Evolutionary conservation across 2,888 invertebrate genomes (phyloP).

Genomic region (Busseola fusca): DNA sequence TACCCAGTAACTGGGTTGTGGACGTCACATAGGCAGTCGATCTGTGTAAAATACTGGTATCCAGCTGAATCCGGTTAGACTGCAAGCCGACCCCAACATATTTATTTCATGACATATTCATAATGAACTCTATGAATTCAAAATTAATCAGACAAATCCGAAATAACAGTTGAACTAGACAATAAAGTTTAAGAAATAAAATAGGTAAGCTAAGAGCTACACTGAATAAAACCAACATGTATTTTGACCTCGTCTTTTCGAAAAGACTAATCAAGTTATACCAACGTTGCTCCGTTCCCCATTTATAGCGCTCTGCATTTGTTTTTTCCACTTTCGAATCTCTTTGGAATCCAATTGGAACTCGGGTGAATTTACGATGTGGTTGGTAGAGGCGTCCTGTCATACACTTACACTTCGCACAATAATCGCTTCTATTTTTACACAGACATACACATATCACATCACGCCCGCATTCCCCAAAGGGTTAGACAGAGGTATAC

Average conservation of each 20-base stretch:
- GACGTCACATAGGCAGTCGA: no score
- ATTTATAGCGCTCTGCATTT: constrained; percentile 35
- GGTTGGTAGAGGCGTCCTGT: neutral
- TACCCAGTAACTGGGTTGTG: no score
- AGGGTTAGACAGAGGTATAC: no score
- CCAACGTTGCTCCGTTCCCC: constrained; percentile 10
- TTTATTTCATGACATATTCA: neutral
- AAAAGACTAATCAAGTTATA: constrained; percentile 34
- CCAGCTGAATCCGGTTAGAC: no score
- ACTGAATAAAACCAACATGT: constrained; percentile 9
- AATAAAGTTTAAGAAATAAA: neutral
- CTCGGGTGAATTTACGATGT: constrained; percentile 24
- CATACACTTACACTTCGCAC: constrained; percentile 7
- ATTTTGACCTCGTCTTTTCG: constrained; percentile 19
- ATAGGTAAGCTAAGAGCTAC: neutral
- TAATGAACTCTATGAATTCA: neutral
- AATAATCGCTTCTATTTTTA: constrained; percentile 22
- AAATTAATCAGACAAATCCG: neutral
- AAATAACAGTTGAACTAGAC: neutral
- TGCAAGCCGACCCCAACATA: no score
- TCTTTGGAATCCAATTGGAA: constrained; percentile 39
- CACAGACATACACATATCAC: neutral
- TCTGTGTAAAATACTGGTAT: no score
- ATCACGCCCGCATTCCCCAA: neutral
- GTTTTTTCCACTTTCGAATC: constrained; percentile 41